Base-by-base conservation (phyloP, 2,113 vertebrate species). In the Phasianus colchicus region DNA sequence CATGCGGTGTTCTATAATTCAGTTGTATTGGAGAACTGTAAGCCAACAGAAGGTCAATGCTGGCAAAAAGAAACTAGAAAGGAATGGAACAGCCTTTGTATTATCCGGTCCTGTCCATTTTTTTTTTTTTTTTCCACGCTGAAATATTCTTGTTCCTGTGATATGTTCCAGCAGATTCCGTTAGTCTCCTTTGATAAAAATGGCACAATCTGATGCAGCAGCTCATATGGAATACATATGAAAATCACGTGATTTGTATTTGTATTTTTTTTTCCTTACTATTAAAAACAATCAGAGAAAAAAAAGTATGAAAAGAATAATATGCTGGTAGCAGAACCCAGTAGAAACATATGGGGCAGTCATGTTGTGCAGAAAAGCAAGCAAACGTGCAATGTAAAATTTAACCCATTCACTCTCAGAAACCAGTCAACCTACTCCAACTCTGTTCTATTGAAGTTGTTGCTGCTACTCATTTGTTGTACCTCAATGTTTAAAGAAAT, bases 1-100 rank as follows among this genome's bases (percentile, higher is more conserved):
- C 87, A 86, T 89, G 85, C 4, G 4, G 65, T 71, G 69, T 88
- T 90, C 45, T 61, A 91, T 88, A 94, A 95, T 94, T 95, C 85
- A 91, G 20, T 36, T 86, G 73, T 81, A 32, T 83, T 80, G 86
- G 57, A 89, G 71, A 83, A 74, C 66, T 32, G 43, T 88, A 76
- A 89, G 58, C 45, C 55, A 92, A 80, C 55, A 73, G 45, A 91
- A 89, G n/a, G 79, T 81, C 66, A 91, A 69, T 60, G 73, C 65
- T 24, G 19, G 25, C 36, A 86, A 85, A 96, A 92, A 55, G 45
- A 38, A 38, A n/a, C 43, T 89, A 50, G 29, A 89, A 88, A 96
- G 79, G 36, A 64, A 75, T 15, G 73, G 24, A 90, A 71, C 5
- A 92, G 42, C 43, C 22, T 94, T 83, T 90, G 30, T 90, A 84